These are phyloP conservation scores for Tamandua tetradactyla DNA, from an alignment of 2,797 vertebrate genomes.

Conservation along the genomic window DNA sequence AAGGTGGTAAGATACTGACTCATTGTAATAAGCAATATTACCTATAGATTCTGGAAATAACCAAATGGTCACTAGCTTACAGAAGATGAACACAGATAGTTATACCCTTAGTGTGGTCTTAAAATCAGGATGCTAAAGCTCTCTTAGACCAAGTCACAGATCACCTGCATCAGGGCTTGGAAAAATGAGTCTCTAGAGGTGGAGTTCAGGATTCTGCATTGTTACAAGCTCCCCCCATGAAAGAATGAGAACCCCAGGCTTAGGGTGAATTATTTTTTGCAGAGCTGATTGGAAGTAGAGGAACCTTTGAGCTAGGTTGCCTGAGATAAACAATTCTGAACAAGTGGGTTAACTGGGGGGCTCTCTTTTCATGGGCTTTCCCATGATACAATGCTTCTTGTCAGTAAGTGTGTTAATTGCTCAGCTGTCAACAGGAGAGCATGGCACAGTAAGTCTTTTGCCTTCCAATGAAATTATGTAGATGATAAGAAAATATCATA, in stretches of 20 bases:
- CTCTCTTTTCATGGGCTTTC: background rate
- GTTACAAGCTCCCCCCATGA: background rate
- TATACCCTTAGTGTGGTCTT: background rate
- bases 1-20: conserved; percentile 14
- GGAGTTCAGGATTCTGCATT: background rate
- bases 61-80: conserved; percentile 4
- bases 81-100: background rate
- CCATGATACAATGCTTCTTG: background rate
- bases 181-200: background rate
- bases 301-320: background rate
- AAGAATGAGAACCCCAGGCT: background rate
- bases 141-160: background rate
- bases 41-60: background rate
- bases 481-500: background rate
- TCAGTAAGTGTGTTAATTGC: background rate
- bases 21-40: background rate
- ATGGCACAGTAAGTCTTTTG: background rate
- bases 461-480: background rate
- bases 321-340: background rate
- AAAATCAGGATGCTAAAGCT: background rate
- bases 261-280: background rate
- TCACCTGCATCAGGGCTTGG: background rate
- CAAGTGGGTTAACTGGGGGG: background rate
- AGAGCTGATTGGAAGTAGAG: conserved; percentile 3
- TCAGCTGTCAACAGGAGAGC: background rate